These are phyloP conservation scores for Marisa cornuarietis DNA, from an alignment of 1,140 invertebrate genomes.

Conservation along the genomic window DNA sequence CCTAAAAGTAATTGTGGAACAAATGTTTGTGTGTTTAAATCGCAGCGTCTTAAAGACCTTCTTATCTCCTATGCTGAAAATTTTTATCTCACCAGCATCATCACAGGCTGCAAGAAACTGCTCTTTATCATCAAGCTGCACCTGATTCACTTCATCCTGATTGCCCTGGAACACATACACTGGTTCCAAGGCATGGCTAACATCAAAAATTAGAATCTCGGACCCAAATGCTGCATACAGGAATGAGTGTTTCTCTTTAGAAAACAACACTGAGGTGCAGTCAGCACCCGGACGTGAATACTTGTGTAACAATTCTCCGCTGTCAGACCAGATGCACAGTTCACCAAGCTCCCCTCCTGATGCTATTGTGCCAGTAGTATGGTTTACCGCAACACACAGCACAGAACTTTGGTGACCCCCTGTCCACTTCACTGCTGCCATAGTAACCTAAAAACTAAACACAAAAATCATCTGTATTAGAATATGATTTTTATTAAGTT, in stretches of 20 bases:
- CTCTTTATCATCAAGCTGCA: conserved; percentile 55
- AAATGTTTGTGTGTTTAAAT: conserved; percentile 61
- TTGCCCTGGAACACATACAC: conserved; percentile 49
- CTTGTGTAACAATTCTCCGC: conserved; percentile 43
- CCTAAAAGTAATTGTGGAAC: conserved; percentile 55
- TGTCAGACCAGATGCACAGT: conserved; percentile 56
- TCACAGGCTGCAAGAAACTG: conserved; percentile 58
- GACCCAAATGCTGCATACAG: conserved; percentile 54
- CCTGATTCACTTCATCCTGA: conserved; percentile 59
- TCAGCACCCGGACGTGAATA: conserved; percentile 37
- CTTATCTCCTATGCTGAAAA: conserved; percentile 51
- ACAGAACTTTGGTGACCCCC: conserved; percentile 66
- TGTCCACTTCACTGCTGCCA: conserved; percentile 23
- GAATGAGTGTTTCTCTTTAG: conserved; percentile 44
- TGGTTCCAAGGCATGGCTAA: conserved; percentile 26
- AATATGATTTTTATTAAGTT: no score
- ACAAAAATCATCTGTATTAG: no score
- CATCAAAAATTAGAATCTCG: conserved; percentile 46
- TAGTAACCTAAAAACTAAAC: background rate
- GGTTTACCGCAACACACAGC: conserved; percentile 61
- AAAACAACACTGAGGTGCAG: conserved; percentile 52
- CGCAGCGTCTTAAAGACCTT: conserved; percentile 57
- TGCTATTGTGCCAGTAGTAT: conserved; percentile 38
- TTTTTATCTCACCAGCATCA: conserved; percentile 58
- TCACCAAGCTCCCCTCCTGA: conserved; percentile 57